Base-by-base conservation (phyloP, 2,113 vertebrate genomes). In the Corythornis madagascariensis region DNA sequence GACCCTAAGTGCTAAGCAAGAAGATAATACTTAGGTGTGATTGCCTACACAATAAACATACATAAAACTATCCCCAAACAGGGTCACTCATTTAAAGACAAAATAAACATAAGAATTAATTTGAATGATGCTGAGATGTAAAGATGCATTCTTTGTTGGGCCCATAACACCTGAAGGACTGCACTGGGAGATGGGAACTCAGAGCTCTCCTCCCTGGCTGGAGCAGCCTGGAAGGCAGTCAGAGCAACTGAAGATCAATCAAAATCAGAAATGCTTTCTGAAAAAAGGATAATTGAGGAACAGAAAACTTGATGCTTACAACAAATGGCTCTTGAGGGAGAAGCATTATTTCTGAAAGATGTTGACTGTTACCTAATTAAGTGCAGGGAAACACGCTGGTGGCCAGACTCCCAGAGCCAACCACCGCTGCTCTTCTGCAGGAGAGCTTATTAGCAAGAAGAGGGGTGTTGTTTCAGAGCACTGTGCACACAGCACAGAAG, bases 231-330 rank as follows among this genome's bases (percentile, higher is more conserved):
- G 50, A 75, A 90, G 33, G 16, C 80, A 86, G 43, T 79, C 79
- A 83, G 70, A 83, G 59, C 67, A 85, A 50, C 59, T 17, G 45
- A 76, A 83, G 63, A 84, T 75, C 76, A 93, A 86, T 88, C 88
- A 91, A 74, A 77, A 77, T 42, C 88, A 81, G 80, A 88, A 93
- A 81, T 19, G 64, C 31, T 59, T 77, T 67, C 61, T 45, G 88
- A 40, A 83, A 64, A 74, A 57, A n/a, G 35, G 43, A n/a, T 64
- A 79, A 90, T 73, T 81, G 77, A 90, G 91, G 90, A 92, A 73
- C 73, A 84, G 64, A 89, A 93, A 89, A 29, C 64, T 35, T 61
- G 42, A 70, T 75, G 22, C 72, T 60, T 75, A 35, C 9, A 76
- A 65, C 63, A 85, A 92, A 89, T 16, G 17, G 70, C 14, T 86